Conservation (phyloP, 2,797 vertebrate genomes). For the Coregonus sp. region DNA sequence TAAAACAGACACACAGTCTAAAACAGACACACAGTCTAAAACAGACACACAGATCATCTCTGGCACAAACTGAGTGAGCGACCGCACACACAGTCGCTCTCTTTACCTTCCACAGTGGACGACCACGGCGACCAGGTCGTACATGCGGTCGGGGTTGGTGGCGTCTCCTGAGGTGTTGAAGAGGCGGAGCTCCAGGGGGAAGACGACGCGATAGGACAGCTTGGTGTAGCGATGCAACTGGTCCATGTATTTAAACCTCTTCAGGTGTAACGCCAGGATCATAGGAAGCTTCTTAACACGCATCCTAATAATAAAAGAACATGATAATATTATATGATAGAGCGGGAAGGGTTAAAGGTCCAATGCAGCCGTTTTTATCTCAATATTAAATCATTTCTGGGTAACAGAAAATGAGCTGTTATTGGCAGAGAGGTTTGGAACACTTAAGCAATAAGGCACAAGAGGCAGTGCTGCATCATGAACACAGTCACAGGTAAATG, state of each 20-base stretch:
- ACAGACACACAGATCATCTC: background rate
- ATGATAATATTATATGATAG: background rate
- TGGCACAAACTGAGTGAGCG: background rate
- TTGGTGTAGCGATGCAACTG: constrained; percentile 94
- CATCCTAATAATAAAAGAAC: constrained; percentile 65
- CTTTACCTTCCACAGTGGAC: constrained; percentile 90
- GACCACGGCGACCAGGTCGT: constrained; percentile 90
- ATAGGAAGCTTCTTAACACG: constrained; percentile 83
- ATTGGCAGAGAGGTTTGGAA: no score
- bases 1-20: background rate
- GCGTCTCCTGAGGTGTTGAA: constrained; percentile 94
- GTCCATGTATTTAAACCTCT: constrained; percentile 93
- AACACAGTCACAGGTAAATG: no score
- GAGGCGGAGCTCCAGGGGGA: constrained; percentile 90
- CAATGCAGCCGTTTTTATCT: no score
- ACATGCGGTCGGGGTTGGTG: constrained; percentile 92
- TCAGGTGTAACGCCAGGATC: constrained; percentile 82
- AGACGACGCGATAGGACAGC: constrained; percentile 92
- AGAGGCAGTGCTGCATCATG: no score
- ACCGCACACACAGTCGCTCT: background rate
- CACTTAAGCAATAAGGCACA: no score
- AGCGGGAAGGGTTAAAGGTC: background rate
- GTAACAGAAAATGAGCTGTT: no score
- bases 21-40: background rate
- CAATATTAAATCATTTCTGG: no score